phyloP scores from a whole-genome alignment of 92 coral and sea anemone species.

The Virgularia gustaviana region DNA sequence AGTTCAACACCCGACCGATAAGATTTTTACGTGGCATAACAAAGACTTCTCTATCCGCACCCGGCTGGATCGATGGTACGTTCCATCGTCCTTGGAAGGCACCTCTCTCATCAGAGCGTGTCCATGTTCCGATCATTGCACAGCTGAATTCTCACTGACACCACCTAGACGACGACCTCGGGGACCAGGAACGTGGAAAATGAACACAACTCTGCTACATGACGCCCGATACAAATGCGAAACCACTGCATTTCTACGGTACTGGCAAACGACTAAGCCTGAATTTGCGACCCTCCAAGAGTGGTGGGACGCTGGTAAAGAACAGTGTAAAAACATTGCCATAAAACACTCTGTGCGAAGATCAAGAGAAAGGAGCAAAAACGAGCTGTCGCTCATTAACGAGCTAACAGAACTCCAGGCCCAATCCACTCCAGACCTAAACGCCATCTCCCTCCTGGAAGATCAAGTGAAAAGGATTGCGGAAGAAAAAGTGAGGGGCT shows the following conservation, averaged over 20 bases:
- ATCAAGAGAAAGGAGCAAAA: neutral
- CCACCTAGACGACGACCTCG: neutral
- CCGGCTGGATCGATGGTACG: conserved; percentile 24
- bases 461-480: neutral
- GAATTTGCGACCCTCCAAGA: neutral
- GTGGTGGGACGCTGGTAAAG: neutral
- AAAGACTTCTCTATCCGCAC: neutral
- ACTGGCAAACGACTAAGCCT: neutral
- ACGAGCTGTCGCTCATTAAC: too few species aligned
- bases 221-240: neutral
- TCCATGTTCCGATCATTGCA: conserved; percentile 21
- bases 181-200: neutral
- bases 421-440: too few species aligned
- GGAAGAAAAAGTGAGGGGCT: neutral
- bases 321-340: neutral
- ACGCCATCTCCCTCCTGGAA: too few species aligned
- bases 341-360: neutral
- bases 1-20: neutral
- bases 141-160: neutral
- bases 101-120: neutral
- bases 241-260: neutral
- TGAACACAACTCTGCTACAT: neutral
- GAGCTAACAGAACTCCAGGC: too few species aligned
- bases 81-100: neutral
- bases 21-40: conserved; percentile 19